Evolutionary conservation across 2,113 vertebrate genomes (phyloP).

Genomic region (Rallus limicola): DNA sequence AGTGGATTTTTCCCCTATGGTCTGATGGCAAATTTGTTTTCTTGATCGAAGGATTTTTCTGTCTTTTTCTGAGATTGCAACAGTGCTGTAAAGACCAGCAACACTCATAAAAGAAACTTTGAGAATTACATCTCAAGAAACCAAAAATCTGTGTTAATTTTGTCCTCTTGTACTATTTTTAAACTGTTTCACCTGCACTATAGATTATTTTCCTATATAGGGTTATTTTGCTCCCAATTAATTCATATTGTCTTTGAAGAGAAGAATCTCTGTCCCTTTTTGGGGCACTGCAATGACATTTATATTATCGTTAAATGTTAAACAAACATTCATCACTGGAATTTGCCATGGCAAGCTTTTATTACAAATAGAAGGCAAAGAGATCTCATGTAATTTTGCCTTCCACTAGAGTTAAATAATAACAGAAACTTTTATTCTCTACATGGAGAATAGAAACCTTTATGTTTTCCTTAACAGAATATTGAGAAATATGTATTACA

Average conservation of each 20-base stretch:
- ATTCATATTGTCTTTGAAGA: neutral
- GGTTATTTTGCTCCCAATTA: neutral
- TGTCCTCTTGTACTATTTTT: neutral
- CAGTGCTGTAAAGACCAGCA: neutral
- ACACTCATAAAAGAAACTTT: neutral
- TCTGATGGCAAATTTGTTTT: neutral
- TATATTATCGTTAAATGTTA: neutral
- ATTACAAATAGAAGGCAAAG: neutral
- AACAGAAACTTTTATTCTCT: neutral
- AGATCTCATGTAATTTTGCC: neutral
- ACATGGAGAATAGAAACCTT: neutral
- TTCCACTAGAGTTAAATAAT: neutral
- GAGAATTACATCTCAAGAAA: neutral
- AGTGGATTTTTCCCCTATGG: neutral
- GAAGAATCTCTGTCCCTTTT: neutral
- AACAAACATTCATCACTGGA: neutral
- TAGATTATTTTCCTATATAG: neutral
- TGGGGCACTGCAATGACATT: neutral
- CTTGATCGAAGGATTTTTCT: neutral
- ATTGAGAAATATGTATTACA: neutral
- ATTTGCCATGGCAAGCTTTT: neutral
- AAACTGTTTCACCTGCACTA: neutral
- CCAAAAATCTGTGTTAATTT: neutral
- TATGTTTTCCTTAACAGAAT: neutral
- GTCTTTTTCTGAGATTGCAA: neutral